These are phyloP conservation scores for Platycercus adscitus DNA, from an alignment of 2,113 vertebrate species.

Conservation along the genomic window DNA sequence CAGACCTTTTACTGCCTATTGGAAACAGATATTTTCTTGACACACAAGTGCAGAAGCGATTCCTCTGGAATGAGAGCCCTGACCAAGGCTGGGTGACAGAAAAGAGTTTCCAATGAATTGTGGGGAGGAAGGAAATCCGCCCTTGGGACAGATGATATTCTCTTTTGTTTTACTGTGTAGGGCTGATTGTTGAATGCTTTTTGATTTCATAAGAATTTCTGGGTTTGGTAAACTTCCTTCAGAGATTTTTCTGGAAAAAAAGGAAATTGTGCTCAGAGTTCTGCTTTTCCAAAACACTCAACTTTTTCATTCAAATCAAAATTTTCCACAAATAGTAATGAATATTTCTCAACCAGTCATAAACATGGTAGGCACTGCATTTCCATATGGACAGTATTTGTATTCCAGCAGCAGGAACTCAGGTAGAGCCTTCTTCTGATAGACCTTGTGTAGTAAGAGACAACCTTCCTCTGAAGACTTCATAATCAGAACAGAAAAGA, in stretches of 20 bases:
- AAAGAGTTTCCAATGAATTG: slow-evolving; percentile 18
- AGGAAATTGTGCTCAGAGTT: background rate
- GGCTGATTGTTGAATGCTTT: slow-evolving; percentile 22
- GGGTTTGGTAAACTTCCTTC: slow-evolving; percentile 52
- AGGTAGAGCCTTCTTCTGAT: background rate
- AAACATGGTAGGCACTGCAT: background rate
- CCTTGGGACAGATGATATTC: slow-evolving; percentile 9
- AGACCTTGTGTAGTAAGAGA: background rate
- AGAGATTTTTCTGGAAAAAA: slow-evolving; percentile 24
- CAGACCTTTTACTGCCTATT: slow-evolving; percentile 21
- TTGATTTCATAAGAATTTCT: slow-evolving; percentile 62
- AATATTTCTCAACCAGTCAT: background rate
- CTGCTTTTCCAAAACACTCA: background rate
- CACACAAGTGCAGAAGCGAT: background rate
- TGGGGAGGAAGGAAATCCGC: slow-evolving; percentile 34
- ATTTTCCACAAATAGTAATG: background rate
- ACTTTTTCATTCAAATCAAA: background rate
- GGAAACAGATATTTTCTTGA: slow-evolving; percentile 54
- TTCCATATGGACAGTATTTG: background rate
- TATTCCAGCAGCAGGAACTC: background rate
- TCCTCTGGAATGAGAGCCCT: slow-evolving; percentile 44
- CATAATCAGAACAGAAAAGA: background rate
- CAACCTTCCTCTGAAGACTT: background rate
- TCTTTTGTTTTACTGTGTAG: slow-evolving; percentile 50
- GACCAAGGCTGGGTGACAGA: background rate